A percentile compares a stretch with the other conserved stretches of the same genome.
phyloP scores from a whole-genome alignment of 1,140 invertebrate genomes.

The Microplitis demolitor region DNA sequence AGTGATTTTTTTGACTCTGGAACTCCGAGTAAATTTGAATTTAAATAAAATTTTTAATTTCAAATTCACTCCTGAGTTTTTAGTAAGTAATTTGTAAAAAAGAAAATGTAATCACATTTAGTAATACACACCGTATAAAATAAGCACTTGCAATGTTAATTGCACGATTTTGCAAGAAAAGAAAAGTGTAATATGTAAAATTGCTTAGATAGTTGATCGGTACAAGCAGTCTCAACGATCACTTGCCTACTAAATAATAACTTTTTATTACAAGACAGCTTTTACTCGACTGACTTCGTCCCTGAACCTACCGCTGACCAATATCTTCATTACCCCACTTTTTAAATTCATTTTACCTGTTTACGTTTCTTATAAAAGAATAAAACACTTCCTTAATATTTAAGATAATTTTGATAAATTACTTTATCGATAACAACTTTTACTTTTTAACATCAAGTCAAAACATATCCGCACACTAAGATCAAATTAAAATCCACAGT shows the following conservation, averaged over 20 bases:
- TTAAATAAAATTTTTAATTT: too few species aligned
- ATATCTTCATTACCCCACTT: not conserved
- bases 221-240: not conserved
- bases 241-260: not conserved
- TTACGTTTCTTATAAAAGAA: not conserved
- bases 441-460: too few species aligned
- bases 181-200: not conserved
- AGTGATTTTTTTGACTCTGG: too few species aligned
- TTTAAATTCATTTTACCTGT: not conserved
- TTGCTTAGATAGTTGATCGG: not conserved
- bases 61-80: too few species aligned
- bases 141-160: constrained; percentile 10
- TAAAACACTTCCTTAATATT: not conserved
- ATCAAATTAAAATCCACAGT: too few species aligned
- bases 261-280: not conserved
- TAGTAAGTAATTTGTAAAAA: not conserved
- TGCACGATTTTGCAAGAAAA: too few species aligned
- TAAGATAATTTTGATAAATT: too few species aligned
- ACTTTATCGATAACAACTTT: too few species aligned
- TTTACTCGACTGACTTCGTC: constrained; percentile 22
- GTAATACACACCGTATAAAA: not conserved
- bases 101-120: too few species aligned
- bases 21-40: too few species aligned
- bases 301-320: constrained; percentile 4
- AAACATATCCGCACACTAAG: too few species aligned